phyloP scores from a whole-genome alignment of 30 jellyfish, hydroid and myxozoan genomes.

The Pseudorhiza aurosa region DNA sequence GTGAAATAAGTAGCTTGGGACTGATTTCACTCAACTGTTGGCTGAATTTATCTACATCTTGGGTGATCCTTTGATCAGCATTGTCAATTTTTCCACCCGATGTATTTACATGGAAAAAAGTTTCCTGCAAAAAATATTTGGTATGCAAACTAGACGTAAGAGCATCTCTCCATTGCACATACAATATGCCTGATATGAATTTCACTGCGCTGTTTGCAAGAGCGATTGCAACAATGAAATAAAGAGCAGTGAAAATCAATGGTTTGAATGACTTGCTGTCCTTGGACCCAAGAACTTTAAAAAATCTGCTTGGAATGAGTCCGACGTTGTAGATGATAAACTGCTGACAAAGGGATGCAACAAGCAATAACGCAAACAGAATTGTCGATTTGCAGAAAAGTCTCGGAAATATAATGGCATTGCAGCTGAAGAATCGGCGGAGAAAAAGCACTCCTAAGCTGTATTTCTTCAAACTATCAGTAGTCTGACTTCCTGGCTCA shows the following conservation, averaged over 20 bases:
- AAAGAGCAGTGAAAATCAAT: conserved; percentile 49
- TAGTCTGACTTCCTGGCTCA: background rate
- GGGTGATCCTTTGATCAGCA: conserved; percentile 93
- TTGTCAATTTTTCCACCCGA: conserved; percentile 61
- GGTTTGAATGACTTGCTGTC: conserved; percentile 61
- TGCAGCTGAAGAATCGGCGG: conserved; percentile 35
- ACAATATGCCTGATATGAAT: conserved; percentile 69
- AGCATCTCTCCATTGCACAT: conserved; percentile 82
- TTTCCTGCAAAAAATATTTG: conserved; percentile 59
- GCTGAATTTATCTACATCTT: conserved; percentile 88
- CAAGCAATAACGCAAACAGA: conserved; percentile 66
- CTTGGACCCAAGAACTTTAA: conserved; percentile 79
- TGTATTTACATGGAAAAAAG: conserved; percentile 61
- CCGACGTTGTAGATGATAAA: conserved; percentile 85
- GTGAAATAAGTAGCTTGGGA: conserved; percentile 80
- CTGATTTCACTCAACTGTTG: conserved; percentile 73
- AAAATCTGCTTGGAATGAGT: conserved; percentile 83
- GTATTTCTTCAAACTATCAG: conserved; percentile 7
- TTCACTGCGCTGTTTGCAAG: conserved; percentile 76
- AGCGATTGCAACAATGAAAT: conserved; percentile 70
- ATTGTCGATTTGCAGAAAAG: conserved; percentile 44
- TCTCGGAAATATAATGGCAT: conserved; percentile 42
- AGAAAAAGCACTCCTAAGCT: conserved; percentile 47
- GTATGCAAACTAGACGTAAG: conserved; percentile 57
- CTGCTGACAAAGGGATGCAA: conserved; percentile 78